Percentiles rank a stretch among this genome's conserved stretches.
phyloP scores from a whole-genome alignment of 2,888 invertebrate genomes.

The Idaea aversata region DNA sequence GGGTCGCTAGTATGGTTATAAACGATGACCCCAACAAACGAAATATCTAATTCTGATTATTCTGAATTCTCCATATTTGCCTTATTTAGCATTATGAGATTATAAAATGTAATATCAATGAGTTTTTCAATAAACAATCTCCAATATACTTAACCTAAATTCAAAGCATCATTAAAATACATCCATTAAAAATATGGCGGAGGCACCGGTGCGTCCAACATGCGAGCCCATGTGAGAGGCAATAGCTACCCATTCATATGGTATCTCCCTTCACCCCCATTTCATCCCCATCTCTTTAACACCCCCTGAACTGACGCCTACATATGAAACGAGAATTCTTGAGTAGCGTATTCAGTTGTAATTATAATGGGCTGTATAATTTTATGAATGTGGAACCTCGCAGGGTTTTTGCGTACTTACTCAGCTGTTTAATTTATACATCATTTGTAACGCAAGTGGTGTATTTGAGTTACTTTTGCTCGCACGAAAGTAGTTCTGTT shows the following conservation, averaged over 20 bases:
- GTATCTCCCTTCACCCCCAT: not conserved
- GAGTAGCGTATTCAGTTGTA: slow-evolving; percentile 28
- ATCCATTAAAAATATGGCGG: slow-evolving; percentile 33
- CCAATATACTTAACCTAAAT: not conserved
- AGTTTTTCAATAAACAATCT: not conserved
- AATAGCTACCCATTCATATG: slow-evolving; percentile 34
- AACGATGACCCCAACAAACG: no score
- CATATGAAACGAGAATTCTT: slow-evolving; percentile 33
- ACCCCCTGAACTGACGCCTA: slow-evolving; percentile 23
- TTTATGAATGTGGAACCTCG: slow-evolving; percentile 18
- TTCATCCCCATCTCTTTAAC: not conserved
- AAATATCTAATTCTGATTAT: not conserved
- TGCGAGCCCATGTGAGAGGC: slow-evolving; percentile 39
- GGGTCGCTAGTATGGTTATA: no score
- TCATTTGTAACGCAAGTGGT: not conserved
- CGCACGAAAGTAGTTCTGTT: not conserved
- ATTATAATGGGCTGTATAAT: slow-evolving; percentile 29
- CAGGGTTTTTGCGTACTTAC: slow-evolving; percentile 10
- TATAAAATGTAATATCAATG: not conserved
- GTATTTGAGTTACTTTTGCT: not conserved
- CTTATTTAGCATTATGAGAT: not conserved
- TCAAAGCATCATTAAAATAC: slow-evolving; percentile 33
- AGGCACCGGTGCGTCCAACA: slow-evolving; percentile 40
- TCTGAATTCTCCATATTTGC: not conserved
- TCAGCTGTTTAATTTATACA: not conserved